Base-by-base conservation (phyloP, 1,140 invertebrate species). In the Pollicipes pollicipes region DNA sequence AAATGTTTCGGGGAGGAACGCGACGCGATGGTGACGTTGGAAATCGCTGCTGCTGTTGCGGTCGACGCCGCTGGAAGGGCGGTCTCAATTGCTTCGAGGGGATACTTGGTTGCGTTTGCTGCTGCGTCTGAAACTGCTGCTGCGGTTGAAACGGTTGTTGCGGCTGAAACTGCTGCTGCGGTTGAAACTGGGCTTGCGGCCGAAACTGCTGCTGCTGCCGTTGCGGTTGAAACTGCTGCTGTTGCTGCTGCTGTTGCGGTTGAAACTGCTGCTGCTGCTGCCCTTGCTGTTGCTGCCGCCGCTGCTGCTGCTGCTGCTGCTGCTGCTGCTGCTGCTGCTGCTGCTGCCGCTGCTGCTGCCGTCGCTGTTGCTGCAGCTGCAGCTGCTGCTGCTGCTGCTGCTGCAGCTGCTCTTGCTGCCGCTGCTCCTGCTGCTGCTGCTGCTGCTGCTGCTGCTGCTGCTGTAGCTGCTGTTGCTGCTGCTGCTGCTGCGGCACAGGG, bases 321-420 rank as follows among this genome's bases (percentile, higher is more conserved):
- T 27, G 28, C 0, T 68, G 8, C 4, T 64, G 32, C 31, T 1
- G 27, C 17, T 68, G 37, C 30, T 29, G 58, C 30, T 68, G 45
- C 30, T 24, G 3, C 63, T 71, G 58, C 21, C n/a, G n/a, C 0
- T 27, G n/a, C 28, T 21, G 4, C 6, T 71, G 70, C 24, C 29
- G 1, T 16, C 30, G 17, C 24, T 67, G 26, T 26, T 30, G 16
- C 0, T 71, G 30, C 66, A 30, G 10, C 70, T 70, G 70, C 13
- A 17, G 21, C 45, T 58, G 68, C 21, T 58, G 8, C 45, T 70
- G 70, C 28, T 58, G 30, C 32, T 70, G 70, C 30, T 24, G n/a
- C n/a, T n/a, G n/a, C n/a, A n/a, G n/a, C n/a, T n/a, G n/a, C n/a
- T n/a, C n/a, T n/a, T n/a, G n/a, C 30, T 71, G 63, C 29, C 29